Evolutionary conservation across 2,888 invertebrate species (phyloP).

Genomic region (Acrobasis repandana): DNA sequence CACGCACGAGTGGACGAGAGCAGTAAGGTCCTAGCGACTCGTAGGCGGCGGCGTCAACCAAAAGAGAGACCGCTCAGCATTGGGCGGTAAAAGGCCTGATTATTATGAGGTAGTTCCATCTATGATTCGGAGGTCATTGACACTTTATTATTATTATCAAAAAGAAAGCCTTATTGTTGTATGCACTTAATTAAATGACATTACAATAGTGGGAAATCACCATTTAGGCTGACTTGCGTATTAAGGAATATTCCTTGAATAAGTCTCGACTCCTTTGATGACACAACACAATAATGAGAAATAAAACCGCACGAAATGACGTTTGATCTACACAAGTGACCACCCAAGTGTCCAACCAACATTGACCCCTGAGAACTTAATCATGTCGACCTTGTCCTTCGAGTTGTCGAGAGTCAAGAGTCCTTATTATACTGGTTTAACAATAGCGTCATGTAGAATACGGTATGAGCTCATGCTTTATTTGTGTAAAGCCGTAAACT

Average conservation of each 20-base stretch:
- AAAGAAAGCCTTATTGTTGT: too few relatives aligned
- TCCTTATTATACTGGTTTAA: slow-evolving; percentile 25
- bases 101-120: too few relatives aligned
- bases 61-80: too few relatives aligned
- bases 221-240: background rate
- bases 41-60: too few relatives aligned
- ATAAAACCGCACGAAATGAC: slow-evolving; percentile 20
- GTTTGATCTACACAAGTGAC: slow-evolving; percentile 21
- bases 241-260: slow-evolving; percentile 13
- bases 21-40: too few relatives aligned
- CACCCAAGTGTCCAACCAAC: slow-evolving; percentile 30
- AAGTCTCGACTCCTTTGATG: slow-evolving; percentile 12
- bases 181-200: too few relatives aligned
- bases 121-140: too few relatives aligned
- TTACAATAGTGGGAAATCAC: too few relatives aligned
- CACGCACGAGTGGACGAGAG: too few relatives aligned
- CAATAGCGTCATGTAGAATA: slow-evolving; percentile 21
- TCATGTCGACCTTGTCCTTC: slow-evolving; percentile 13
- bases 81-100: too few relatives aligned
- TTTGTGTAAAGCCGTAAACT: slow-evolving; percentile 38
- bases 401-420: slow-evolving; percentile 6
- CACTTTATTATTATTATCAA: too few relatives aligned
- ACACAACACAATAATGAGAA: slow-evolving; percentile 25
- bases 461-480: slow-evolving; percentile 46
- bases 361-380: slow-evolving; percentile 33